A percentile compares a stretch with the other conserved stretches of the same genome.
Conservation (phyloP, 2,888 invertebrate species). For the Sturmia bella region DNA sequence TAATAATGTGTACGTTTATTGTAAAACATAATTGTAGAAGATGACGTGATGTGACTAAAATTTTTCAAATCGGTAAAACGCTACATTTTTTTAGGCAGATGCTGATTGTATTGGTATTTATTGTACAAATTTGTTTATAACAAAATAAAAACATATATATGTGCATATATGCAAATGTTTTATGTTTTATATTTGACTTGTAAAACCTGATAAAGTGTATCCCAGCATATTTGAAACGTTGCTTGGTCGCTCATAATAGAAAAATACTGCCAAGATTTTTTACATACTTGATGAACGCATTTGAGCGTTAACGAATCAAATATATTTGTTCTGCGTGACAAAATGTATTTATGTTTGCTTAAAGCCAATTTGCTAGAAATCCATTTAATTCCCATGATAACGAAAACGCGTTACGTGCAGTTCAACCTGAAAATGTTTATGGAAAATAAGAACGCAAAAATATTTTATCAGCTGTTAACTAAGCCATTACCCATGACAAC, state of each 20-base stretch:
- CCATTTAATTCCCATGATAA: slow-evolving; percentile 30
- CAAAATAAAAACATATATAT: no score
- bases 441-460: background rate
- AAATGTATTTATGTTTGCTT: background rate
- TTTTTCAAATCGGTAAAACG: no score
- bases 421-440: background rate
- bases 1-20: no score
- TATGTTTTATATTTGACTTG: background rate
- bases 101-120: no score
- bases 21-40: no score
- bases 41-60: no score
- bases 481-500: slow-evolving; percentile 20
- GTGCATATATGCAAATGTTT: no score
- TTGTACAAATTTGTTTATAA: no score
- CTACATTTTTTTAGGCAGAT: no score
- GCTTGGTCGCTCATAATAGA: background rate
- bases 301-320: slow-evolving; percentile 32
- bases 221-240: slow-evolving; percentile 8
- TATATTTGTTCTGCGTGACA: background rate
- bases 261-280: no score
- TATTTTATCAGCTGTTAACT: background rate
- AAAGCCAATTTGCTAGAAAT: slow-evolving; percentile 20
- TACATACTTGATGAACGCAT: slow-evolving; percentile 3
- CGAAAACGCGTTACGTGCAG: slow-evolving; percentile 1
- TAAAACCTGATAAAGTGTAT: slow-evolving; percentile 14